Evolutionary conservation across 2,113 vertebrate species (phyloP), one percentile per base, ranked within the genome.

Genomic region (Notarius quadriscutis): DNA sequence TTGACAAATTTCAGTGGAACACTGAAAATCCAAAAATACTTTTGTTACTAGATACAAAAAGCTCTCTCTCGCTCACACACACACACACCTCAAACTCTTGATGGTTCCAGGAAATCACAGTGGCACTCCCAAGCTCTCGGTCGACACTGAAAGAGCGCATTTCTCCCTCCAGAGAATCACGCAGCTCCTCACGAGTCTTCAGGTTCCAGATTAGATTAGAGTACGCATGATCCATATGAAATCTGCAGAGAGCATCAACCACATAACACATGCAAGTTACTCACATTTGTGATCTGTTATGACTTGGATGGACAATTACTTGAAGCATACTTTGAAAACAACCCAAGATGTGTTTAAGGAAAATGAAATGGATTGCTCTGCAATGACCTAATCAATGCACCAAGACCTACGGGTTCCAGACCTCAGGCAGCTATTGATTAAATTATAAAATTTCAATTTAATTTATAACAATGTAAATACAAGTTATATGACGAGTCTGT

Each of bases 141-240:
- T 99, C 98, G 84, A 99, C 96, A 57, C 94, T 94, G 94, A 99
- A 99, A 0, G 97, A 95, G 84, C 98, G 96, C 97, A 99, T 99
- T 93, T 99, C 98, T 69, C 96, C 97, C 90, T 99, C 98, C 87
- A 99, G 96, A 86, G 96, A 96, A 80, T 99, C 98, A 80, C 97
- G 97, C 89, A 99, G 93, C 92, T 99, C 98, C 95, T 99, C 98
- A 53, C 98, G 95, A 2, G 98, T 99, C 95, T 97, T 99, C 91
- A 99, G 97, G 95, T 99, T 99, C 98, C 98, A 99, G 94, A 99
- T 99, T 88, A 99, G 95, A 92, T 99, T 99, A 72, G 97, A 98
- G 58, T 93, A 96, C 9, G 98, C 96, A 78, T 99, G 98, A 93
- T 99, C 98, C 57, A 97, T 94, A 94, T 97, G 96, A 95, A 99